Evolutionary conservation across 2,888 invertebrate genomes (phyloP).

Genomic region (Reticulitermes lucifugus): DNA sequence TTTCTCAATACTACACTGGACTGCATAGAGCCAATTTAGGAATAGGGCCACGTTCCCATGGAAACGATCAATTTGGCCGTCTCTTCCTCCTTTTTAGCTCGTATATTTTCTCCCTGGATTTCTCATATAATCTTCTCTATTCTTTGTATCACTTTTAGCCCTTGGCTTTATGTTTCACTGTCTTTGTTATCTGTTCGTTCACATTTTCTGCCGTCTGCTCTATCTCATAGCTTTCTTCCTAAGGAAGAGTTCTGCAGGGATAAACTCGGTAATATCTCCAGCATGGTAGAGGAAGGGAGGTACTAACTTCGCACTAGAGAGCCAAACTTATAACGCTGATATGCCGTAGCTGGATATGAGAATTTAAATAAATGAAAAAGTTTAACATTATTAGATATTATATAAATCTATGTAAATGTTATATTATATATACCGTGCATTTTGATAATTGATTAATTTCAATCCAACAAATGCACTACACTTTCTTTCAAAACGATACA

Average conservation of each 20-base stretch:
- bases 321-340: neutral
- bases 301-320: neutral
- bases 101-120: slow-evolving; percentile 6
- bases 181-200: slow-evolving; percentile 22
- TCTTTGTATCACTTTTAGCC: neutral
- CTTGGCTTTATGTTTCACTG: slow-evolving; percentile 1
- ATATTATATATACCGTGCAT: too few relatives aligned
- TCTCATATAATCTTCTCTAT: slow-evolving; percentile 22
- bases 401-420: too few relatives aligned
- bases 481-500: too few relatives aligned
- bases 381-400: neutral
- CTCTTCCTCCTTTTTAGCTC: neutral
- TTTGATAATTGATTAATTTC: too few relatives aligned
- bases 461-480: too few relatives aligned
- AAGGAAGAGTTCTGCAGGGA: neutral
- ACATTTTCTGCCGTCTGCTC: too few relatives aligned
- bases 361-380: neutral
- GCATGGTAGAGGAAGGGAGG: neutral
- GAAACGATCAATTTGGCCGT: slow-evolving; percentile 18
- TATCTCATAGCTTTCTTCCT: neutral
- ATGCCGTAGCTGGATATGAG: neutral
- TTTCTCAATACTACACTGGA: slow-evolving; percentile 16
- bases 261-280: neutral
- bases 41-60: slow-evolving; percentile 21
- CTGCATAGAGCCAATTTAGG: slow-evolving; percentile 30